Evolutionary conservation across 2,888 invertebrate species (phyloP).

Genomic region (Candidula unifasciata): DNA sequence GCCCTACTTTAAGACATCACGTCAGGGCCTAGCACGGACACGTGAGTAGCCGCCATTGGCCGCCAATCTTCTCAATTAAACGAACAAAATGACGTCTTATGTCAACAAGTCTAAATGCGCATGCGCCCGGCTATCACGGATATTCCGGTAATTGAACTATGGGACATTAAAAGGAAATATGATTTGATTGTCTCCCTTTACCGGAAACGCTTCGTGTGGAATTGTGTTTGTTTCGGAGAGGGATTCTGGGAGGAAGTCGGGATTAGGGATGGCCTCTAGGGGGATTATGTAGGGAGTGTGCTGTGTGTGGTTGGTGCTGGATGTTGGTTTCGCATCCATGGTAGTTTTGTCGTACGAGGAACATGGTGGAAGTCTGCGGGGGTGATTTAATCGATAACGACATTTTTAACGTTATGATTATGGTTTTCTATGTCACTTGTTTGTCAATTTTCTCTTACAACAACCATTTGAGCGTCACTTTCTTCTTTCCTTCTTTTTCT

Average conservation of each 20-base stretch:
- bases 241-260: slow-evolving; percentile 12
- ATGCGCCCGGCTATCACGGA: slow-evolving; percentile 41
- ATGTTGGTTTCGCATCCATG: background rate
- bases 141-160: slow-evolving; percentile 48
- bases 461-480: too few relatives aligned
- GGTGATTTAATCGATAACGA: background rate
- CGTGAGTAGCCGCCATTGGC: slow-evolving; percentile 34
- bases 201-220: slow-evolving; percentile 41
- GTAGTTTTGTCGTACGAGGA: background rate
- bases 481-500: too few relatives aligned
- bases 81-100: slow-evolving; percentile 40
- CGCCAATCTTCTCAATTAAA: slow-evolving; percentile 43
- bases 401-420: background rate
- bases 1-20: slow-evolving; percentile 19
- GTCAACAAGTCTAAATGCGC: slow-evolving; percentile 45
- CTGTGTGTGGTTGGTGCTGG: background rate
- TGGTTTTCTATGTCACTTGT: too few relatives aligned
- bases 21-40: slow-evolving; percentile 12
- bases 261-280: slow-evolving; percentile 15
- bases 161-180: slow-evolving; percentile 48
- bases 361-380: background rate
- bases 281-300: background rate
- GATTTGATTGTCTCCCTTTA: slow-evolving; percentile 45
- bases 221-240: slow-evolving; percentile 41
- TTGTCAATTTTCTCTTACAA: too few relatives aligned